Conservation (phyloP, 2,113 vertebrate genomes). For the Protobothrops mucrosquamatus region DNA sequence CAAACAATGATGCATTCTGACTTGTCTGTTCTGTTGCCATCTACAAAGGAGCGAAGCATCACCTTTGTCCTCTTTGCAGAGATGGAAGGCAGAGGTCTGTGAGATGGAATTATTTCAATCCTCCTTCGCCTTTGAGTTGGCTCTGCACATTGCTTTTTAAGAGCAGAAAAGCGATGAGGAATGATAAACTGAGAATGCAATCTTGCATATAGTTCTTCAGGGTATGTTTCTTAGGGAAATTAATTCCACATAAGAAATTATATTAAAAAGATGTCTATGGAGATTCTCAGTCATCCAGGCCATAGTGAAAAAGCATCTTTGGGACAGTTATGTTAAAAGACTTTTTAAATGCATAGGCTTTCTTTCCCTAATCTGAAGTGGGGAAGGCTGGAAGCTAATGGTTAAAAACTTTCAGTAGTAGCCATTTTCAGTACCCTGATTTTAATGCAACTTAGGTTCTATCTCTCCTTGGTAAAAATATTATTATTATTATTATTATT, state of each 20-base stretch:
- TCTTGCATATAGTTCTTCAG: background rate
- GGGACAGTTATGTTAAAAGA: background rate
- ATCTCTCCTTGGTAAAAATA: background rate
- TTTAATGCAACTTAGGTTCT: background rate
- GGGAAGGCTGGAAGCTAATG: background rate
- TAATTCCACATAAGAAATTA: background rate
- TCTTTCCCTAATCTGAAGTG: background rate
- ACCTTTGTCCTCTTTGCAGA: background rate
- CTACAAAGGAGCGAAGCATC: background rate
- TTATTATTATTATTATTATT: too few relatives aligned
- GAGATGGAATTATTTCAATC: background rate
- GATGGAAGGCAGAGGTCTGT: background rate
- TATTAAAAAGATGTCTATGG: background rate
- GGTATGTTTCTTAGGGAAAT: background rate
- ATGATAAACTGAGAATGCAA: background rate
- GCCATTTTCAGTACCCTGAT: background rate
- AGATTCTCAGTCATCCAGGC: too few relatives aligned
- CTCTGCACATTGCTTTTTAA: background rate
- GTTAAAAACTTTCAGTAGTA: background rate
- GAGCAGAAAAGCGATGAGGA: background rate
- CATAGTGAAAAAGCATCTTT: too few relatives aligned
- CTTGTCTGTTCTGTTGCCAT: background rate
- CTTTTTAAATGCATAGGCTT: background rate
- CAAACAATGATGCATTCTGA: background rate
- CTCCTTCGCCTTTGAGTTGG: background rate